Percentiles rank a stretch among this genome's conserved stretches.
Evolutionary conservation across 2,888 invertebrate species (phyloP).

Genomic region (Drosophila recens): DNA sequence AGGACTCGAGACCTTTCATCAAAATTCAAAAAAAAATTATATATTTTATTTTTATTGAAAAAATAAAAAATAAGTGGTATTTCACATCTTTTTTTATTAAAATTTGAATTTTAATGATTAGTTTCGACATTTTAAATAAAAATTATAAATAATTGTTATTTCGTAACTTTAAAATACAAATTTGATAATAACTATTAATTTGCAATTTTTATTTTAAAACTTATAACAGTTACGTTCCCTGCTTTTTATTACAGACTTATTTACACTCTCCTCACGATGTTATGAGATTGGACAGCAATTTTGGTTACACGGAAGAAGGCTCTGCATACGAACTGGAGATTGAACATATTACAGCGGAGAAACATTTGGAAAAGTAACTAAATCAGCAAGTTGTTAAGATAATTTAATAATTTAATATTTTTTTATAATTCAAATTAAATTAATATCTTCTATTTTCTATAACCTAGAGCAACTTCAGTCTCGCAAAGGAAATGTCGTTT

Average conservation of each 20-base stretch:
- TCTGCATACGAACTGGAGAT: conserved; percentile 69
- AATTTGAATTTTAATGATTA: no score
- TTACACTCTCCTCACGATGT: conserved; percentile 83
- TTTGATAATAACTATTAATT: no score
- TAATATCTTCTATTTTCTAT: neutral
- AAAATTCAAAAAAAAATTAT: no score
- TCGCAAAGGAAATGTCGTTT: conserved; percentile 84
- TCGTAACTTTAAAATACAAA: no score
- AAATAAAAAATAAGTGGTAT: no score
- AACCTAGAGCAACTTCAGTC: conserved; percentile 73
- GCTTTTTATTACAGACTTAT: conserved; percentile 66
- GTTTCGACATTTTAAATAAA: no score
- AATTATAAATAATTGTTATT: no score
- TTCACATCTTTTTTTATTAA: no score
- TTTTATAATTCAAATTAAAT: neutral
- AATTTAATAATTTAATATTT: neutral
- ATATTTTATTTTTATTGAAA: no score
- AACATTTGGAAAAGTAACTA: conserved; percentile 74
- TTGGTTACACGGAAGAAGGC: conserved; percentile 70
- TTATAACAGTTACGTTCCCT: no score
- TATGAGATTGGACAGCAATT: conserved; percentile 78
- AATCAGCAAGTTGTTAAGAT: neutral
- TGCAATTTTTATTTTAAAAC: no score
- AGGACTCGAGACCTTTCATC: no score
- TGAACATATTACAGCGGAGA: conserved; percentile 78